These are phyloP conservation scores for Metalampra italica DNA, from an alignment of 2,888 invertebrate species.

Conservation along the genomic window DNA sequence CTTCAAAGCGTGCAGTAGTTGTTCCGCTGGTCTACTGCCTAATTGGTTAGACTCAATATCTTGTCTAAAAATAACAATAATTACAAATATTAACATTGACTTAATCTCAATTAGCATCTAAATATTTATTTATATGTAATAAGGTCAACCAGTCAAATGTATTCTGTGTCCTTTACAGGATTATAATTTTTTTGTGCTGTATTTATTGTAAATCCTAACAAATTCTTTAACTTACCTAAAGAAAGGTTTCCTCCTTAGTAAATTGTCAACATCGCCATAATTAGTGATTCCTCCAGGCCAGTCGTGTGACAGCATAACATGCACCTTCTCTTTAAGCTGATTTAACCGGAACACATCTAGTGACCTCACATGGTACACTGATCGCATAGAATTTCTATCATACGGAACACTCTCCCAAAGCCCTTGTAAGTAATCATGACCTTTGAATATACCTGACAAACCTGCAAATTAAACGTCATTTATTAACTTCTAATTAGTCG, in stretches of 20 bases:
- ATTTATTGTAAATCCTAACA: no score
- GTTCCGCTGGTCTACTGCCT: slow-evolving; percentile 93
- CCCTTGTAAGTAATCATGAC: slow-evolving; percentile 88
- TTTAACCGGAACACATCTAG: slow-evolving; percentile 88
- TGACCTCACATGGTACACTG: slow-evolving; percentile 94
- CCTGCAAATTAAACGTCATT: slow-evolving; percentile 47
- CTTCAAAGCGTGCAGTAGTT: slow-evolving; percentile 87
- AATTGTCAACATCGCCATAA: slow-evolving; percentile 86
- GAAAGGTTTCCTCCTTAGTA: slow-evolving; percentile 88
- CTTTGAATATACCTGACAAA: slow-evolving; percentile 96
- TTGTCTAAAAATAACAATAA: slow-evolving; percentile 72
- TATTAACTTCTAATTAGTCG: no score
- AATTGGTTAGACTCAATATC: slow-evolving; percentile 89
- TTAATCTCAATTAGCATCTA: no score
- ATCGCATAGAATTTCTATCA: slow-evolving; percentile 84
- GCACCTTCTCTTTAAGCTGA: slow-evolving; percentile 84
- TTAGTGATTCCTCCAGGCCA: slow-evolving; percentile 96
- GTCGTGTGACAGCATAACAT: slow-evolving; percentile 97
- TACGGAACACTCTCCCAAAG: slow-evolving; percentile 95
- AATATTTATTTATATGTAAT: no score
- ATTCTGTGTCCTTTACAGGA: no score
- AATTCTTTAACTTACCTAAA: slow-evolving; percentile 77
- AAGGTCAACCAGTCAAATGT: no score
- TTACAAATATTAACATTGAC: no score
- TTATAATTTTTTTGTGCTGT: no score